Percentiles rank a stretch among this genome's conserved stretches.
These are phyloP conservation scores for Rallus limicola DNA, from an alignment of 2,113 vertebrate genomes.

Conservation along the genomic window DNA sequence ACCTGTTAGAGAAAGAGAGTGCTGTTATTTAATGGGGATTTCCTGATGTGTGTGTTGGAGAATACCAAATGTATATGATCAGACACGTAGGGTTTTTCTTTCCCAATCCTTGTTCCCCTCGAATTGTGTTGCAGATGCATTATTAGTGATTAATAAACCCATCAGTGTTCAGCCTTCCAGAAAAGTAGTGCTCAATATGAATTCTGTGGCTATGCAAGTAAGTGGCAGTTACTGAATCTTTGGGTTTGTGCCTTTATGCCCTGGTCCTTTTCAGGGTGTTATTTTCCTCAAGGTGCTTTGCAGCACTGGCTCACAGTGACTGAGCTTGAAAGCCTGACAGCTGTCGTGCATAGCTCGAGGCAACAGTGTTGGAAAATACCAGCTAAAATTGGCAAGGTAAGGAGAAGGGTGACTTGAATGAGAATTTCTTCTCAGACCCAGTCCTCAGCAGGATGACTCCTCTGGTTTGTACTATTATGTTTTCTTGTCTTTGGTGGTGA, in stretches of 20 bases:
- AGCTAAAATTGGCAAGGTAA: neutral
- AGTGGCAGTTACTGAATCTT: neutral
- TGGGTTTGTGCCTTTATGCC: neutral
- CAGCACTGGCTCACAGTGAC: neutral
- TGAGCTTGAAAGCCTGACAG: neutral
- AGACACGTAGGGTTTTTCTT: neutral
- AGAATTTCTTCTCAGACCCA: neutral
- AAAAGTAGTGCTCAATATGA: neutral
- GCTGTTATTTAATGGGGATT: neutral
- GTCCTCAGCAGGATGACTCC: neutral
- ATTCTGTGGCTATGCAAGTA: neutral
- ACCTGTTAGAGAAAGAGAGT: neutral
- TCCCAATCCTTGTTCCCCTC: neutral
- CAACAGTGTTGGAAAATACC: neutral
- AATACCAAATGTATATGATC: neutral
- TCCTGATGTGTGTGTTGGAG: neutral
- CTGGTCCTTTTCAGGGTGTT: neutral
- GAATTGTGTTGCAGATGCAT: neutral
- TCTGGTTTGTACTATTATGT: neutral
- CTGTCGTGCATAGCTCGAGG: neutral
- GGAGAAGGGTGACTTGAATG: neutral
- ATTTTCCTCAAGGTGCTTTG: neutral
- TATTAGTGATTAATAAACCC: neutral
- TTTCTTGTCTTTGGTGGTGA: neutral
- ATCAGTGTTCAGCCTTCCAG: neutral